These are phyloP conservation scores for Troides helena DNA, from an alignment of 2,888 invertebrate genomes.

Conservation along the genomic window DNA sequence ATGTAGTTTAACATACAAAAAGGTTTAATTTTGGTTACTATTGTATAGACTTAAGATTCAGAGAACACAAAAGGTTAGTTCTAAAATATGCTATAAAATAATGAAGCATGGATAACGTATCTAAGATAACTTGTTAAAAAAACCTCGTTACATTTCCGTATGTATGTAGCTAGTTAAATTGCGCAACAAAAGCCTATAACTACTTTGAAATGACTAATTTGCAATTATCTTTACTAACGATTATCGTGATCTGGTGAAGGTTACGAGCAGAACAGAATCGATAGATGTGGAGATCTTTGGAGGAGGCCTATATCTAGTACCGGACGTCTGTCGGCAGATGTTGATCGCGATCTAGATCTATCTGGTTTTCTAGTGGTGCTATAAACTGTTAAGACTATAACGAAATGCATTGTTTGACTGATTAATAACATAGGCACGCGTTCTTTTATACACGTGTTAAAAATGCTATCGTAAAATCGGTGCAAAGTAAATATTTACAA, in stretches of 20 bases:
- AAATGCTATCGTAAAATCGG: constrained; percentile 22
- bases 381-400: not conserved
- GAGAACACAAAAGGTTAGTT: not conserved
- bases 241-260: not conserved
- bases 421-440: constrained; percentile 13
- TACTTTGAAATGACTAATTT: not conserved
- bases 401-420: constrained; percentile 2
- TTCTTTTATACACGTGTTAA: constrained; percentile 21
- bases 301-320: too few relatives aligned
- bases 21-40: not conserved
- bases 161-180: not conserved
- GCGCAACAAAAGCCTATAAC: not conserved
- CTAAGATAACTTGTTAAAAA: not conserved
- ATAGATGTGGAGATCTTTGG: too few relatives aligned
- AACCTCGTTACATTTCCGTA: not conserved
- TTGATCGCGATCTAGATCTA: not conserved
- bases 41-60: not conserved
- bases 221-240: not conserved
- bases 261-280: too few relatives aligned
- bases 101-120: not conserved
- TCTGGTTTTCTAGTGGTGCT: too few relatives aligned
- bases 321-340: not conserved
- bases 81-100: not conserved
- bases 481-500: constrained; percentile 26
- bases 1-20: too few relatives aligned